Percentiles rank a stretch among this genome's conserved stretches.
phyloP scores from a whole-genome alignment of 2,797 vertebrate species.

The Rhinoraja longicauda region DNA sequence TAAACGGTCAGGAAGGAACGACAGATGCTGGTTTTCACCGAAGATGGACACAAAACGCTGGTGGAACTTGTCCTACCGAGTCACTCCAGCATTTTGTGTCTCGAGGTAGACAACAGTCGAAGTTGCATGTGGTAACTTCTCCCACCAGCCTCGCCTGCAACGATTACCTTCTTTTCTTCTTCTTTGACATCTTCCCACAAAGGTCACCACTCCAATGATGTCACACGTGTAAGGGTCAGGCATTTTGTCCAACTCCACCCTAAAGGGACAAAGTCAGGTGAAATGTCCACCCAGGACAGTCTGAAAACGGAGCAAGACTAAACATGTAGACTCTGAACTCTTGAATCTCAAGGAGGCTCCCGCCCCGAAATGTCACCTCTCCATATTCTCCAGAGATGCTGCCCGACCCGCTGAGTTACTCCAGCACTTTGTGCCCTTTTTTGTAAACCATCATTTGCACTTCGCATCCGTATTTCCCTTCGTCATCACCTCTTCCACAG shows the following conservation, averaged over 20 bases:
- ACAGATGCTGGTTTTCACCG: no score
- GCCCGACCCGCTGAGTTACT: no score
- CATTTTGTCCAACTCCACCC: constrained; percentile 61
- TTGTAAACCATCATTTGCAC: no score
- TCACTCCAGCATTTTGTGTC: no score
- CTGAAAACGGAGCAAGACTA: neutral
- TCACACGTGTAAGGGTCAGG: constrained; percentile 69
- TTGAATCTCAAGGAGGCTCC: no score
- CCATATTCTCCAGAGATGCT: no score
- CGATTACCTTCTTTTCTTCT: constrained; percentile 66
- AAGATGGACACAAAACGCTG: no score
- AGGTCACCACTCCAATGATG: constrained; percentile 79
- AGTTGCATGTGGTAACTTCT: neutral
- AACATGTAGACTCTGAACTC: neutral
- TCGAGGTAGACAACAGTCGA: neutral
- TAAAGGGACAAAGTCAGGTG: constrained; percentile 49
- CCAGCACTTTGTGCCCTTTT: no score
- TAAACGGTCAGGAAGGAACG: neutral
- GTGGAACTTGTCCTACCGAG: no score
- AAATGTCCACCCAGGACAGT: neutral
- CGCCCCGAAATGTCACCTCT: no score
- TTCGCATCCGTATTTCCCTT: no score
- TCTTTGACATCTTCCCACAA: constrained; percentile 79
- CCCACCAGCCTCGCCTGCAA: constrained; percentile 41
- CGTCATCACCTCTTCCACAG: no score